phyloP scores from a whole-genome alignment of 2,888 invertebrate species.

The Carabus problematicus region DNA sequence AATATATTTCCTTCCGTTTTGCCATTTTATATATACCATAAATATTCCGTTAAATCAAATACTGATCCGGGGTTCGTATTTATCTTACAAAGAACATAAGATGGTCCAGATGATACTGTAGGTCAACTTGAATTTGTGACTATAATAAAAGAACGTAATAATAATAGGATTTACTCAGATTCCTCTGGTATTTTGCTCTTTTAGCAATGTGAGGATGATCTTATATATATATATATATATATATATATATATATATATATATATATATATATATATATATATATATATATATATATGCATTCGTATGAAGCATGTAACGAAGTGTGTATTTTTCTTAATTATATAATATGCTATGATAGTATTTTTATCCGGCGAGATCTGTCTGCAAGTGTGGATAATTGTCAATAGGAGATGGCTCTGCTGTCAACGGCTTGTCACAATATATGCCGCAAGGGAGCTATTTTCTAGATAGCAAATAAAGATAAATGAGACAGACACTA shows the following conservation, averaged over 20 bases:
- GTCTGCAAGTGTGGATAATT: too few species aligned
- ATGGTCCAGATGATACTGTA: too few species aligned
- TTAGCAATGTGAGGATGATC: not conserved
- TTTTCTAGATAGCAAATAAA: too few species aligned
- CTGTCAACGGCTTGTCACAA: too few species aligned
- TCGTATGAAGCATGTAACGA: not conserved
- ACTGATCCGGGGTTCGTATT: not conserved
- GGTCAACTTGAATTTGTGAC: too few species aligned
- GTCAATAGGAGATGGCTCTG: too few species aligned
- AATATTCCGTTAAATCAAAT: not conserved
- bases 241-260: constrained; percentile 15
- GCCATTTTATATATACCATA: too few species aligned
- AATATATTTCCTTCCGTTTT: too few species aligned
- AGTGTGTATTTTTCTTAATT: constrained; percentile 9
- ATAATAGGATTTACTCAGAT: not conserved
- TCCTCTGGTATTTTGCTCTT: not conserved
- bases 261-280: constrained; percentile 17
- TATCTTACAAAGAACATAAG: not conserved
- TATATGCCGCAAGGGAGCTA: too few species aligned
- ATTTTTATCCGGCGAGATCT: too few species aligned
- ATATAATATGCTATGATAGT: not conserved
- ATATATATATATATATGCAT: constrained; percentile 14
- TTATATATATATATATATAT: constrained; percentile 7
- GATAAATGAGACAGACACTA: too few species aligned
- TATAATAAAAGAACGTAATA: too few species aligned